Conservation (phyloP, 2,888 invertebrate species). For the Drosophila incognita region DNA sequence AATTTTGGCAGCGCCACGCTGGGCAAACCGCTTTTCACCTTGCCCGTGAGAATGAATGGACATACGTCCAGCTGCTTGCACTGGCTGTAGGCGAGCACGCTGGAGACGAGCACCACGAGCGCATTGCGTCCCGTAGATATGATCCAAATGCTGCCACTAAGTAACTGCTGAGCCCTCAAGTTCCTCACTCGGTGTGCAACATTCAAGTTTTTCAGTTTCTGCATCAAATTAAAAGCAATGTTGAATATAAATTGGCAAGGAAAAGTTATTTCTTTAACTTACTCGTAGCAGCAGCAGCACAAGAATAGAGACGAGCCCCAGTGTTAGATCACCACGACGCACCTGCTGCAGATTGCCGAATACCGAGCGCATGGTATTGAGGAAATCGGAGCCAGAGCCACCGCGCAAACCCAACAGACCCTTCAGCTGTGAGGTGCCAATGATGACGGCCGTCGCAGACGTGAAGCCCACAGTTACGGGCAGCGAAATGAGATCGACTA, state of each 20-base stretch:
- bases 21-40: constrained; percentile 89
- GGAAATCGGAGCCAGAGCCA: constrained; percentile 89
- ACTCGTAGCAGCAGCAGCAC: constrained; percentile 91
- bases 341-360: constrained; percentile 89
- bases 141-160: constrained; percentile 90
- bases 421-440: constrained; percentile 93
- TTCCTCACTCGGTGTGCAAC: constrained; percentile 51
- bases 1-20: constrained; percentile 89
- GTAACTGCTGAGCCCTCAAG: constrained; percentile 78
- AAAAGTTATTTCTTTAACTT: constrained; percentile 81
- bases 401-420: constrained; percentile 90
- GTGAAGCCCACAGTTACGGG: constrained; percentile 96
- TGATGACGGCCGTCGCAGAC: constrained; percentile 95
- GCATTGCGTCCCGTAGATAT: constrained; percentile 94
- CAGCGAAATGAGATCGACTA: constrained; percentile 95
- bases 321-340: constrained; percentile 88
- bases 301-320: constrained; percentile 91
- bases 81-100: constrained; percentile 89
- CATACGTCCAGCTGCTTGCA: constrained; percentile 79
- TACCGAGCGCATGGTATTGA: constrained; percentile 91
- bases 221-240: neutral
- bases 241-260: neutral
- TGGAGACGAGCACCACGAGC: constrained; percentile 89
- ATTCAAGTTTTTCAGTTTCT: constrained; percentile 78
- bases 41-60: constrained; percentile 91